Conservation (phyloP, 2,797 vertebrate genomes). For the Rhinophrynus dorsalis region DNA sequence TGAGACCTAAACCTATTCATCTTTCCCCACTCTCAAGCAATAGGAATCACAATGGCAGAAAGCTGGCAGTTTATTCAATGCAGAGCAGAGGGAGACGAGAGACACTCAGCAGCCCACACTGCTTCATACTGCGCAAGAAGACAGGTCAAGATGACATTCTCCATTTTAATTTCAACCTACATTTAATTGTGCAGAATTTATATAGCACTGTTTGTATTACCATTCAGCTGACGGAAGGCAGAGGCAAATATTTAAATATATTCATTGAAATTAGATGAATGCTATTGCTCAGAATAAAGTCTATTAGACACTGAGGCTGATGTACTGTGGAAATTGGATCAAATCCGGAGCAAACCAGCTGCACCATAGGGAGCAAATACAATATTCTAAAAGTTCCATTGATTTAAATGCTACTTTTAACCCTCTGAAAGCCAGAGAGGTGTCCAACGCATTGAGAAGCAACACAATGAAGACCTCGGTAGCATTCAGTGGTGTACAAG, state of each 20-base stretch:
- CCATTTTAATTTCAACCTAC: background rate
- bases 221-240: background rate
- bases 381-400: too few relatives aligned
- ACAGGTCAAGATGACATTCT: slow-evolving; percentile 22
- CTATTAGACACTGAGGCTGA: too few relatives aligned
- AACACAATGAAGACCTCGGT: too few relatives aligned
- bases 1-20: slow-evolving; percentile 26
- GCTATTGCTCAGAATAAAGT: too few relatives aligned
- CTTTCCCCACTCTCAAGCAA: slow-evolving; percentile 2
- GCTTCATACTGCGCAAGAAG: slow-evolving; percentile 12
- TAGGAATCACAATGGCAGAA: slow-evolving; percentile 32
- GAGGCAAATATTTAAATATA: slow-evolving; percentile 19
- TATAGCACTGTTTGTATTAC: background rate
- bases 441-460: too few relatives aligned
- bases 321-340: too few relatives aligned
- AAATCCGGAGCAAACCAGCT: too few relatives aligned
- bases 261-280: too few relatives aligned
- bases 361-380: too few relatives aligned
- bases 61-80: slow-evolving; percentile 21
- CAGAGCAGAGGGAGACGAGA: slow-evolving; percentile 14
- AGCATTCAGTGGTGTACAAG: too few relatives aligned
- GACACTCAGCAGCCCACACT: slow-evolving; percentile 10
- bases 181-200: slow-evolving; percentile 26
- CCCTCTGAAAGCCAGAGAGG: too few relatives aligned
- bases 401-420: too few relatives aligned